Percentiles rank a stretch among this genome's conserved stretches.
These are phyloP conservation scores for Panulirus ornatus DNA, from an alignment of 1,140 invertebrate species.

Conservation along the genomic window DNA sequence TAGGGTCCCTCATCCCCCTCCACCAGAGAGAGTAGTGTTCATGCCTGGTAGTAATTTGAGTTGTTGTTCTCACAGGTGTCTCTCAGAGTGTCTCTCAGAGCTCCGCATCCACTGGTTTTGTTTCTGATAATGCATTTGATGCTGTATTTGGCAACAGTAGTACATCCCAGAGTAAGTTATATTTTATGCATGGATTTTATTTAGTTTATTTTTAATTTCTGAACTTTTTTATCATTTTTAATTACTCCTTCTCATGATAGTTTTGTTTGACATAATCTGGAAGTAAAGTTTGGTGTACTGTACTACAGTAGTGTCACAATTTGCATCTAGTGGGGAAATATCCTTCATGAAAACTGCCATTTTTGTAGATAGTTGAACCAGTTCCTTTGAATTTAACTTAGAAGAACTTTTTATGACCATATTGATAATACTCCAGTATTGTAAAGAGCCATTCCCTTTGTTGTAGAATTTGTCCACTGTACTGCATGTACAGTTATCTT, in stretches of 20 bases:
- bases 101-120: slow-evolving; percentile 67
- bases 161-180: slow-evolving; percentile 70
- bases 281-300: background rate
- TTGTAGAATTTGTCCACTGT: background rate
- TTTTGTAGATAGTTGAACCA: background rate
- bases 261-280: background rate
- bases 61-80: slow-evolving; percentile 64
- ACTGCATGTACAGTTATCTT: background rate
- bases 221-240: slow-evolving; percentile 6
- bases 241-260: background rate
- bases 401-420: background rate
- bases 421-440: background rate
- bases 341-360: background rate
- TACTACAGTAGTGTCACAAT: background rate
- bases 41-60: slow-evolving; percentile 47
- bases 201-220: slow-evolving; percentile 19
- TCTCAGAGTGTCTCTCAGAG: slow-evolving; percentile 66
- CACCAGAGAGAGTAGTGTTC: slow-evolving; percentile 1
- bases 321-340: background rate
- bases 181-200: slow-evolving; percentile 56
- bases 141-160: slow-evolving; percentile 69
- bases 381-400: background rate
- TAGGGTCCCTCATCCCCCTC: background rate
- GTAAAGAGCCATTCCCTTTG: background rate
- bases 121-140: slow-evolving; percentile 71